Evolutionary conservation across 2,888 invertebrate genomes (phyloP).

Genomic region (Acleris literana): DNA sequence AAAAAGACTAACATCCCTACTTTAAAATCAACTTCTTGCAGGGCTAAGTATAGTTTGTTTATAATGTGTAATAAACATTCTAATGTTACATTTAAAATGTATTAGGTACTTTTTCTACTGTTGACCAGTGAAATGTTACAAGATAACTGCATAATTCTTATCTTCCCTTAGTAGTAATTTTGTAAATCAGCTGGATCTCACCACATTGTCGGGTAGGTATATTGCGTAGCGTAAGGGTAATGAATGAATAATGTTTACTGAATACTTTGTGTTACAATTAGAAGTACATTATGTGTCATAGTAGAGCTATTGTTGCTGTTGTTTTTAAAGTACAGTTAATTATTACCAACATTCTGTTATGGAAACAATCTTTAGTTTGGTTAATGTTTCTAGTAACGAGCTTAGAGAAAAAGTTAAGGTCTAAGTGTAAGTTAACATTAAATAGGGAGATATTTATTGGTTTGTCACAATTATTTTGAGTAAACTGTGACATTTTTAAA

Average conservation of each 20-base stretch:
- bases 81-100: not conserved
- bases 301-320: slow-evolving; percentile 24
- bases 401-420: not conserved
- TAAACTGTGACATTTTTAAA: not conserved
- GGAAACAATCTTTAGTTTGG: not conserved
- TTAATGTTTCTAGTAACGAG: slow-evolving; percentile 3
- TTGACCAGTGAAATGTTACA: not conserved
- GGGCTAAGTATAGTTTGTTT: too few relatives aligned
- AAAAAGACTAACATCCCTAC: slow-evolving; percentile 2
- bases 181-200: slow-evolving; percentile 31
- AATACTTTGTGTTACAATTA: slow-evolving; percentile 22
- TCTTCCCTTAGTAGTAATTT: slow-evolving; percentile 32
- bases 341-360: not conserved
- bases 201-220: slow-evolving; percentile 18
- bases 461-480: slow-evolving; percentile 13
- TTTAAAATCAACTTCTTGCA: not conserved
- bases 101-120: slow-evolving; percentile 7
- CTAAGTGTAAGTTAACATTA: not conserved
- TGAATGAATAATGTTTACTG: slow-evolving; percentile 7
- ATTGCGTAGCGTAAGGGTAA: slow-evolving; percentile 15
- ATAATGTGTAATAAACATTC: not conserved
- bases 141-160: slow-evolving; percentile 28
- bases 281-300: slow-evolving; percentile 33
- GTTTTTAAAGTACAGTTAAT: slow-evolving; percentile 16
- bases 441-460: slow-evolving; percentile 21